Evolutionary conservation across 2,113 vertebrate genomes (phyloP).

Genomic region (Scytalopus superciliaris): DNA sequence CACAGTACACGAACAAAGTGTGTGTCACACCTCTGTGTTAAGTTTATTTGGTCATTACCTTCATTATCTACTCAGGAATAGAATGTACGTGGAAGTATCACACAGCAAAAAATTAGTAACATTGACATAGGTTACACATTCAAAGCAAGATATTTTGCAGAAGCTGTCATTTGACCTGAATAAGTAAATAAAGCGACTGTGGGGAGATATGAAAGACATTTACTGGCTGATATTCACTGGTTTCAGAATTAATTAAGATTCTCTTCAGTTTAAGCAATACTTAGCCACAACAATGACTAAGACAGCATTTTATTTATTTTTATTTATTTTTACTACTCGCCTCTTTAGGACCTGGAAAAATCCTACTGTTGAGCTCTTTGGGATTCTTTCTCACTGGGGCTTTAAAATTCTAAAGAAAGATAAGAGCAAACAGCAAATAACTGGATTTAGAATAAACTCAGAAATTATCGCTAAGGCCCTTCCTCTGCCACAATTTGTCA

Average conservation of each 20-base stretch:
- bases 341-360: conserved; percentile 48
- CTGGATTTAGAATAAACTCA: conserved; percentile 87
- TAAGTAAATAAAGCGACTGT: not conserved
- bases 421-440: conserved; percentile 85
- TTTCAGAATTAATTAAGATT: not conserved
- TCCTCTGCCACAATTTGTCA: conserved; percentile 95
- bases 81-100: not conserved
- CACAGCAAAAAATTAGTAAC: not conserved
- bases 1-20: conserved; percentile 58
- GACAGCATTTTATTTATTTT: not conserved
- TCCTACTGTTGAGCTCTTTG: conserved; percentile 41
- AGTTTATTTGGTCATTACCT: conserved; percentile 60
- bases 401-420: conserved; percentile 79
- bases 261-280: not conserved
- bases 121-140: not conserved
- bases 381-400: conserved; percentile 55
- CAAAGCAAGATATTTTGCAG: conserved; percentile 4
- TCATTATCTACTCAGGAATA: conserved; percentile 47
- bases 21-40: conserved; percentile 55
- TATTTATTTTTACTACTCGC: not conserved
- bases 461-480: conserved; percentile 87
- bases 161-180: not conserved
- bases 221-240: not conserved
- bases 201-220: not conserved
- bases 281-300: not conserved